Base-by-base conservation (phyloP, 2,797 vertebrate species). In the Vespertilio murinus region DNA sequence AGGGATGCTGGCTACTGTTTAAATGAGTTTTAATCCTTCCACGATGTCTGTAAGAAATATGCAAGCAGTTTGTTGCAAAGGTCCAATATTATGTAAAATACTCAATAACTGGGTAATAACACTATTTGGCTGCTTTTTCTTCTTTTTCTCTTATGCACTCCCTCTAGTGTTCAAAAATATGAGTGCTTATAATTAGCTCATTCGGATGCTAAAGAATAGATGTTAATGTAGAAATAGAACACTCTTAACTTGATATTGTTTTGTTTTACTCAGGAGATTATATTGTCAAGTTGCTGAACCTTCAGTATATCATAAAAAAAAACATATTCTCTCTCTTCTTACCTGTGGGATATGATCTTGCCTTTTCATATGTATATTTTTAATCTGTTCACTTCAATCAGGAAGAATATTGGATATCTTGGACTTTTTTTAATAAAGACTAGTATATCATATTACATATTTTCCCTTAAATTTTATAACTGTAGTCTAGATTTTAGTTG, bases 101-200 rank as follows among this genome's bases (percentile, higher is more conserved):
- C n/a, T 6, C 3, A 91, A 54, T 12, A 85, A 28, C n/a, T 52
- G n/a, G 20, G 33, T 59, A 54, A 20, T 42, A 6, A 38, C 64
- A 52, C 1, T 65, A 8, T 71, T 88, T 75, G 35, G 13, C 45
- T 78, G 22, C n/a, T 75, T 80, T 75, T 59, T 49, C 67, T 52
- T 49, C 61, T 77, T 82, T 74, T 85, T 45, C 85, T 95, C 83
- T 93, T 94, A 56, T 67, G 3, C 77, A 69, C 93, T 96, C 95
- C 93, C 95, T 88, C 96, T 97, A 96, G 95, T 96, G 95, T 97
- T 93, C 52, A 95, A 82, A 94, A 80, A 54, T 88, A 86, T 90
- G 52, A 75, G 13, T 86, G 49, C 35, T 79, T 88, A 78, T 8
- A 83, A 77, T 80, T 75, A 88, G 30, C 30, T 18, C 38, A 6